Evolutionary conservation across 2,888 invertebrate genomes (phyloP).

Genomic region (Zaprionus obscuricornis): DNA sequence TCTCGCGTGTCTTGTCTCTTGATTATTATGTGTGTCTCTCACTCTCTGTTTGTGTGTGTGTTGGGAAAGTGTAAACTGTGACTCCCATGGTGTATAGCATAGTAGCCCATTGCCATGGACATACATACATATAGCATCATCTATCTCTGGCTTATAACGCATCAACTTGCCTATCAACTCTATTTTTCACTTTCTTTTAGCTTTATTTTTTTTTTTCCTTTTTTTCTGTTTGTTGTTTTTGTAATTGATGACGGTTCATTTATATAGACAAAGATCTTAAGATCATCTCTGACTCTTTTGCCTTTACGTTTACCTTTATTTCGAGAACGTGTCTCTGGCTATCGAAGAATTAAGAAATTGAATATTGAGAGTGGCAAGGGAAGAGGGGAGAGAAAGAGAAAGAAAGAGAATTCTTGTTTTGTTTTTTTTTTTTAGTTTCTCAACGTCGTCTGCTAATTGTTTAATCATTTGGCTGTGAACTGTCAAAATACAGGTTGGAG

Average conservation of each 20-base stretch:
- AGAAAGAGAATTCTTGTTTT: too few relatives aligned
- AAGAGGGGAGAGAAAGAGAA: too few relatives aligned
- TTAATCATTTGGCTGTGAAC: slow-evolving; percentile 60
- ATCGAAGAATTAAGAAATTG: too few relatives aligned
- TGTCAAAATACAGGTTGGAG: slow-evolving; percentile 68
- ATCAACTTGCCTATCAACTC: slow-evolving; percentile 35
- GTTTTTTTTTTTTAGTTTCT: too few relatives aligned
- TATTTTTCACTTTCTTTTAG: slow-evolving; percentile 70
- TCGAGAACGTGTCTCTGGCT: slow-evolving; percentile 57
- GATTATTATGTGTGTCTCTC: slow-evolving; percentile 46
- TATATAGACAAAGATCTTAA: slow-evolving; percentile 33
- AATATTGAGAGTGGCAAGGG: too few relatives aligned
- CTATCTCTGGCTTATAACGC: slow-evolving; percentile 4
- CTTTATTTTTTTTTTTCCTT: slow-evolving; percentile 2
- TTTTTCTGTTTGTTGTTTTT: neutral
- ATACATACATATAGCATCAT: neutral
- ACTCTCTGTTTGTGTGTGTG: slow-evolving; percentile 29
- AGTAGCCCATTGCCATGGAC: slow-evolving; percentile 26
- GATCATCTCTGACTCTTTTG: slow-evolving; percentile 39
- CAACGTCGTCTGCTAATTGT: slow-evolving; percentile 65
- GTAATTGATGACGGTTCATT: slow-evolving; percentile 66
- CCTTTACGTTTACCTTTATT: slow-evolving; percentile 11
- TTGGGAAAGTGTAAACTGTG: slow-evolving; percentile 73
- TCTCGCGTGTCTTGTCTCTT: slow-evolving; percentile 22
- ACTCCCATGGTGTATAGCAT: slow-evolving; percentile 67